Evolutionary conservation across 2,797 vertebrate genomes (phyloP), one percentile per base, ranked within the genome.

Genomic region (Myotis daubentonii): DNA sequence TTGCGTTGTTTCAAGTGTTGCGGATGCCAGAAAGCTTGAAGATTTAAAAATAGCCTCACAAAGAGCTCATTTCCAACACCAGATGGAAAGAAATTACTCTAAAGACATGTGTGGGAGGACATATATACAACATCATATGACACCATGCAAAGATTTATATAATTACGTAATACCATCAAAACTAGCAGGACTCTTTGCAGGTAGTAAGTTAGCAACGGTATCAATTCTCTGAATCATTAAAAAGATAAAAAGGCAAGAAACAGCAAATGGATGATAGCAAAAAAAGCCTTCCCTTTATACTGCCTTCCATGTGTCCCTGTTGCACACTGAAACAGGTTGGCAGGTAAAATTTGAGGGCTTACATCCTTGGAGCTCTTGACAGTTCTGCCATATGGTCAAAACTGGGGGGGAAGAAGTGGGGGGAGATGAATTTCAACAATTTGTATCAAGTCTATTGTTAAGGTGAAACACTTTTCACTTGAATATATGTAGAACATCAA

Each of bases 11-110:
- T 81, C 81, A 71, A 5, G 41, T 86, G 15, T 30, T 87, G 68
- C 96, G 91, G 33, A 74, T 89, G 62, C 57, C 30, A 41, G 80
- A 95, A 95, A 96, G 80, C 82, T 94, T 74, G 0, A 86, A 88
- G 86, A 87, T 95, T 94, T 97, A 96, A 92, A 96, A 96, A 94
- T 95, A 96, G 91, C 72, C 76, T 92, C 93, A 89, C 94, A 93
- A 2, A 38, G 90, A 93, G 65, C 91, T 96, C 76, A 16, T 60
- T 85, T 95, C 91, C 57, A 20, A 80, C 68, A 94, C 71, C 38
- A 95, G 87, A 96, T 11, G 38, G 97, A 89, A 95, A 90, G 74
- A 96, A 96, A 94, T 41, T 82, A 66, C 95, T 97, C 97, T 89
- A 95, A 80, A 97, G 95, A 88, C 0, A 51, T 0, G 0, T 3